Conservation (phyloP, 2,888 invertebrate species). For the Rhagophthalmus giganteus region DNA sequence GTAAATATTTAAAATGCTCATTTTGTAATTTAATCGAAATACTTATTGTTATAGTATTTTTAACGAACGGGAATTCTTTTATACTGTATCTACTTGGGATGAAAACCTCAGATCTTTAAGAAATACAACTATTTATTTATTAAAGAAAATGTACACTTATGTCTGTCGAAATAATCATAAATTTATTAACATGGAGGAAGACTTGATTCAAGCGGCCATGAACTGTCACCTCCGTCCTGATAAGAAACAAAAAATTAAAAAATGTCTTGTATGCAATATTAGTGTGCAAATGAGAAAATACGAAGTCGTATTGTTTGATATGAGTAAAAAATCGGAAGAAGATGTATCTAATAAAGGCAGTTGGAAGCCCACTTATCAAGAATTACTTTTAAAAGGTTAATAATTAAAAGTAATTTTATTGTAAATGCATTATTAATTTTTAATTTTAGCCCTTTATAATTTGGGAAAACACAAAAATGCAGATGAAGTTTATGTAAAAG, state of each 20-base stretch:
- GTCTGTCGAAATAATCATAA: constrained; percentile 22
- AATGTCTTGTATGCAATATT: constrained; percentile 55
- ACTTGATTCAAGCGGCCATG: constrained; percentile 57
- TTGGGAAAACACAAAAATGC: constrained; percentile 53
- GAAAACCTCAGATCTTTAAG: constrained; percentile 45
- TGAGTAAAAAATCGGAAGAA: constrained; percentile 54
- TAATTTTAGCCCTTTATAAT: constrained; percentile 52
- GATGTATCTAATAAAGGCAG: constrained; percentile 61
- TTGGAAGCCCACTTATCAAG: constrained; percentile 65
- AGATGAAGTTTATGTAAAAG: constrained; percentile 50
- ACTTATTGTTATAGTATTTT: constrained; percentile 15
- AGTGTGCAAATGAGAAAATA: constrained; percentile 56
- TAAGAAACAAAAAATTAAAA: constrained; percentile 38
- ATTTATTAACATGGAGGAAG: constrained; percentile 34
- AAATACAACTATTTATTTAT: constrained; percentile 43
- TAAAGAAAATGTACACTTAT: constrained; percentile 41
- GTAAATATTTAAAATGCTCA: constrained; percentile 5
- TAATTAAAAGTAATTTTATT: too few relatives aligned
- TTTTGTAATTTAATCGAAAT: constrained; percentile 1
- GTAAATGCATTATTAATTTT: too few relatives aligned
- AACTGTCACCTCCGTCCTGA: constrained; percentile 61
- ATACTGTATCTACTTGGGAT: constrained; percentile 44
- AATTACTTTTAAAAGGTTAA: constrained; percentile 62
- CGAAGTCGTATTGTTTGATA: constrained; percentile 62
- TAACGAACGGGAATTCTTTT: constrained; percentile 37